Percentiles rank a stretch among this genome's conserved stretches.
Evolutionary conservation across 2,113 vertebrate species (phyloP).

Genomic region (Corythoichthys intestinalis): DNA sequence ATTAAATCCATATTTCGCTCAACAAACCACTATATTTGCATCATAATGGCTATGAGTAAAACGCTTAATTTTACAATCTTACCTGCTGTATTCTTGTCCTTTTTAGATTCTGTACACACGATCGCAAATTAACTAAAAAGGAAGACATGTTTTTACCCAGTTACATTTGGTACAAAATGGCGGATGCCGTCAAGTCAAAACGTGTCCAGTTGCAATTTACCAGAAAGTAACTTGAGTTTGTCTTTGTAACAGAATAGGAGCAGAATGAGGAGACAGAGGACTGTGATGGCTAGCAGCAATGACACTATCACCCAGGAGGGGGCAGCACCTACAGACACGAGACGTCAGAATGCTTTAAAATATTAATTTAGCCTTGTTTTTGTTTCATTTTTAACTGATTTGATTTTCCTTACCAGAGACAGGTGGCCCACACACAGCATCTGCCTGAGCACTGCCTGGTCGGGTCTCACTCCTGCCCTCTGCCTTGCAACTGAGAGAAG

Average conservation of each 20-base stretch:
- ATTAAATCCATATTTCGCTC: too few species aligned
- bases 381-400: neutral
- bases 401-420: conserved; percentile 45
- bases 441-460: conserved; percentile 52
- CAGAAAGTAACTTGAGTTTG: conserved; percentile 69
- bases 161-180: neutral
- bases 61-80: conserved; percentile 12
- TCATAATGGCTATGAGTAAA: neutral
- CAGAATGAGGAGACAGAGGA: conserved; percentile 70
- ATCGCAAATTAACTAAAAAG: conserved; percentile 70
- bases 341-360: neutral
- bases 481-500: conserved; percentile 67
- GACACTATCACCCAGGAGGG: conserved; percentile 70
- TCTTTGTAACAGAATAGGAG: conserved; percentile 77
- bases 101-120: conserved; percentile 76
- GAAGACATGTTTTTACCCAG: neutral
- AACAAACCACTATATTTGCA: neutral
- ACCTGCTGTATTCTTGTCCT: conserved; percentile 76
- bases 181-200: neutral
- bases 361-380: neutral
- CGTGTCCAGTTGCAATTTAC: conserved; percentile 21
- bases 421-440: conserved; percentile 61
- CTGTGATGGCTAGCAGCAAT: conserved; percentile 66
- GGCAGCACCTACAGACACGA: conserved; percentile 41
- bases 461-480: conserved; percentile 58